These are phyloP conservation scores for Heteropelma amictum DNA, from an alignment of 2,888 invertebrate genomes.

Conservation along the genomic window DNA sequence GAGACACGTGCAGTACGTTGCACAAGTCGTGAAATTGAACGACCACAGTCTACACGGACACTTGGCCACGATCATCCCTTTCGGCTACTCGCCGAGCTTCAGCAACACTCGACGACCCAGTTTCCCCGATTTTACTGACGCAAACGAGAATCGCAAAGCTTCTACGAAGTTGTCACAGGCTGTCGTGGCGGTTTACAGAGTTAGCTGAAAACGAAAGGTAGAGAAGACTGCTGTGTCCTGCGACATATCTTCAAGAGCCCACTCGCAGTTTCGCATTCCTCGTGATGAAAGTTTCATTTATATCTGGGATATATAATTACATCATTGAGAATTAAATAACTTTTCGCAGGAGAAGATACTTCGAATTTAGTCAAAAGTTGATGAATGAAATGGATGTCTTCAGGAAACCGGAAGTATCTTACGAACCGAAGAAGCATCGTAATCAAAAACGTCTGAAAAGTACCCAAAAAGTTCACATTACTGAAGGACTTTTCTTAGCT, in stretches of 20 bases:
- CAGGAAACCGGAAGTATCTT: constrained; percentile 38
- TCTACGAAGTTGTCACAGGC: constrained; percentile 50
- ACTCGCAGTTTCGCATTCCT: constrained; percentile 13
- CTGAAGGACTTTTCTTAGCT: not conserved
- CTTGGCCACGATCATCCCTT: constrained; percentile 51
- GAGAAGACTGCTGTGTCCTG: constrained; percentile 11
- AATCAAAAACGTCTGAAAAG: too few relatives aligned
- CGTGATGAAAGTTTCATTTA: constrained; percentile 38
- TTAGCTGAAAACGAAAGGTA: constrained; percentile 22
- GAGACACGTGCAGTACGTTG: constrained; percentile 13
- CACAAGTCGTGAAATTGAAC: constrained; percentile 54
- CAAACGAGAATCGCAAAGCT: constrained; percentile 45
- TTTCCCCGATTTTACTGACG: constrained; percentile 53
- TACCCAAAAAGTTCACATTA: constrained; percentile 15
- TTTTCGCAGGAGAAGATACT: not conserved
- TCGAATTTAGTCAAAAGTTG: constrained; percentile 42
- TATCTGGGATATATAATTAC: constrained; percentile 15
- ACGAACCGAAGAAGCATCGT: too few relatives aligned
- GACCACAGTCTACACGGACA: constrained; percentile 48
- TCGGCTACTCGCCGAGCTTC: constrained; percentile 40
- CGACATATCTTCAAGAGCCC: constrained; percentile 32
- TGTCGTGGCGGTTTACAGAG: constrained; percentile 46
- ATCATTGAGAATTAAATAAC: constrained; percentile 27
- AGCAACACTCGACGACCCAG: constrained; percentile 48
- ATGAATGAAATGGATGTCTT: constrained; percentile 57